Conservation (phyloP, 2,797 vertebrate genomes). For the Lutjanus argentimaculatus region DNA sequence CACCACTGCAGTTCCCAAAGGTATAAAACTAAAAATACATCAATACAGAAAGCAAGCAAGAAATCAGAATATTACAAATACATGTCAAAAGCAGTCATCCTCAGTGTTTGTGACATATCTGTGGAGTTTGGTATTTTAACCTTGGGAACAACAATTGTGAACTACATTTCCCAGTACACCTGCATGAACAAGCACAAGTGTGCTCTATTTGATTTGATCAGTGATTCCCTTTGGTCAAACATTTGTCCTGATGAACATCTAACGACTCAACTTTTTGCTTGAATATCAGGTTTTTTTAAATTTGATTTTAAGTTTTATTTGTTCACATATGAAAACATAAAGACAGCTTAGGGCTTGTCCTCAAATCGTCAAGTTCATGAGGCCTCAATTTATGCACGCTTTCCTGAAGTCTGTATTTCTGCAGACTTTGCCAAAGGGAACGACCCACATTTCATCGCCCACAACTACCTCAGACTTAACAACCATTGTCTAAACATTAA, state of each 20-base stretch:
- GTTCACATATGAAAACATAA: too few species aligned
- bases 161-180: background rate
- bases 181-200: background rate
- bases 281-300: background rate
- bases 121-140: background rate
- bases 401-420: too few species aligned
- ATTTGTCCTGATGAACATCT: background rate
- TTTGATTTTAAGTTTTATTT: too few species aligned
- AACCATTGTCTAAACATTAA: too few species aligned
- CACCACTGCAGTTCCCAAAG: background rate
- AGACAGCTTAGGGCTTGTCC: too few species aligned
- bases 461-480: too few species aligned
- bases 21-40: background rate
- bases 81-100: too few species aligned
- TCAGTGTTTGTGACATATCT: background rate
- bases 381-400: too few species aligned
- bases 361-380: too few species aligned
- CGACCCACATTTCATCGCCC: too few species aligned
- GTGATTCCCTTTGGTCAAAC: background rate
- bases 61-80: background rate
- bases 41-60: fast-evolving
- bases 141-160: background rate
- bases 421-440: too few species aligned
- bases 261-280: too few species aligned
- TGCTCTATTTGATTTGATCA: background rate